Evolutionary conservation across 2,888 invertebrate species (phyloP).

Genomic region (Baccha elongata): DNA sequence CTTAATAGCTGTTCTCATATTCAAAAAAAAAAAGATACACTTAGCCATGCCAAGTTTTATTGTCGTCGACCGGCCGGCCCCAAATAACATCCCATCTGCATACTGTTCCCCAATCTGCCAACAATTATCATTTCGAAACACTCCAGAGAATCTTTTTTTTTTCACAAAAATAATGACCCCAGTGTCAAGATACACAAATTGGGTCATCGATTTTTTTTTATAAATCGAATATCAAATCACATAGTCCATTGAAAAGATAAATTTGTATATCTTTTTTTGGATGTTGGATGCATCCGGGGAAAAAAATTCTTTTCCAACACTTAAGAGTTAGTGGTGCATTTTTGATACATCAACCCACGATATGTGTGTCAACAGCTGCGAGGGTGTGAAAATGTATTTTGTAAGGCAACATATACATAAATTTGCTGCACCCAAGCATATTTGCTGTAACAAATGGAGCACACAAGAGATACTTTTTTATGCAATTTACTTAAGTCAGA

Average conservation of each 20-base stretch:
- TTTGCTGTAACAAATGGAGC: neutral
- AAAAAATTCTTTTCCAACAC: conserved; percentile 2
- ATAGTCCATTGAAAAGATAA: conserved; percentile 12
- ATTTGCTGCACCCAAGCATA: conserved; percentile 15
- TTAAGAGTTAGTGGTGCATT: conserved; percentile 12
- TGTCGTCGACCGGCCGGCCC: neutral
- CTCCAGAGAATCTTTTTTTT: conserved; percentile 43
- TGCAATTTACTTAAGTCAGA: conserved; percentile 6
- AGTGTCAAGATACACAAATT: conserved; percentile 43
- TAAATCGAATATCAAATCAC: conserved; percentile 25
- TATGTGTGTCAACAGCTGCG: conserved; percentile 23
- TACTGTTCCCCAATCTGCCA: conserved; percentile 1
- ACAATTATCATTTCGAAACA: conserved; percentile 44
- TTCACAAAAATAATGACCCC: conserved; percentile 40
- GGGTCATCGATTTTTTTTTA: conserved; percentile 45
- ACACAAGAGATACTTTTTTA: neutral
- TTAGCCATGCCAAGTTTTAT: neutral
- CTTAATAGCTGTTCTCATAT: neutral
- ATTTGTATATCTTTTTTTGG: neutral
- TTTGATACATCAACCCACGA: conserved; percentile 2
- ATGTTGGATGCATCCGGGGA: conserved; percentile 2
- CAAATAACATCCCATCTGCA: conserved; percentile 6
- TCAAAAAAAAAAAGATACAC: neutral
- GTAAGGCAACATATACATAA: conserved; percentile 13
- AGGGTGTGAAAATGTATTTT: conserved; percentile 44